Evolutionary conservation across 2,797 vertebrate species (phyloP), one percentile per base, ranked within the genome.

Genomic region (Brachymystax lenok): DNA sequence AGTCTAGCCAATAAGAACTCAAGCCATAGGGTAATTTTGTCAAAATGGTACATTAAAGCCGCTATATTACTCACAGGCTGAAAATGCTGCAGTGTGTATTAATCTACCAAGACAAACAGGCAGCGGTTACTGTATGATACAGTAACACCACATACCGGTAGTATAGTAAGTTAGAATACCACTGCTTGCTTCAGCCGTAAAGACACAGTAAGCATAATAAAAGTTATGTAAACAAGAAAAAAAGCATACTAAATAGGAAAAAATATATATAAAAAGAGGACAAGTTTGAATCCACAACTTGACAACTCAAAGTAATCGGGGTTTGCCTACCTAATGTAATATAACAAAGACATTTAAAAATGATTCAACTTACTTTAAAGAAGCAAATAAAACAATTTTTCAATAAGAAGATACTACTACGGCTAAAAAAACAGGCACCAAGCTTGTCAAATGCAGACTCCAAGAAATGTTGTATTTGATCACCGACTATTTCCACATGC

Each of bases 181-280:
- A 80, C 77, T 70, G 82, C 84, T 76, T 83, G 82, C 85, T 82
- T 85, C 77, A 85, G 86, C 88, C 87, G 80, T 73, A 67, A 79
- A 80, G 74, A 64, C 35, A 27, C n/a, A 74, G 71, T 82, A 85
- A 80, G 40, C 61, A 69, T 78, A 50, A 80, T 76, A 83, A 89
- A 90, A 91, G 89, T 56, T 7, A 40, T 40, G 50, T 74, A 52
- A 88, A 85, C 91, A 91, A n/a, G n/a, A n/a, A n/a, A n/a, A n/a
- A n/a, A n/a, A n/a, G n/a, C n/a, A n/a, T n/a, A n/a, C n/a, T n/a
- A n/a, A n/a, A n/a, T n/a, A 92, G 17, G 85, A 83, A 77, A 77
- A 10, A 86, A 83, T 1, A 40, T 40, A 40, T 40, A 40, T 40
- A 8, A 40, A 40, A 8, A 40, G 1, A 5, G 5, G 35, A 40